Percentiles rank a stretch among this genome's conserved stretches.
Conservation (phyloP, 1,140 invertebrate species). For the Nautilus pompilius region DNA sequence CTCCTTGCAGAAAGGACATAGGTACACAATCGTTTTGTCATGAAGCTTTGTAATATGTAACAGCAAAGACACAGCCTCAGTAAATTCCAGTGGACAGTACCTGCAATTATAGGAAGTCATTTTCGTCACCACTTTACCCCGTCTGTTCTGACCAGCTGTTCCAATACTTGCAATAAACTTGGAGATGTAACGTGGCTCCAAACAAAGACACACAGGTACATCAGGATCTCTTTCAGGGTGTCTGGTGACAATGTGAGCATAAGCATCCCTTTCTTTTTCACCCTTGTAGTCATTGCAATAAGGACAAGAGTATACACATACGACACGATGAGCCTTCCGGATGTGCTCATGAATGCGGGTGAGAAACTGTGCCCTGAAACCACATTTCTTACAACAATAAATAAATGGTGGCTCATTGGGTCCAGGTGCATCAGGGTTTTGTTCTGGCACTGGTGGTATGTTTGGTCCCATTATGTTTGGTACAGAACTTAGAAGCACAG, state of each 20-base stretch:
- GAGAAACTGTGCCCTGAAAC: background rate
- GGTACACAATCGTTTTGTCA: background rate
- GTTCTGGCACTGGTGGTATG: no score
- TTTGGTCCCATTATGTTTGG: no score
- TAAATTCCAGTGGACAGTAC: background rate
- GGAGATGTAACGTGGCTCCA: background rate
- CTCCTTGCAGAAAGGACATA: background rate
- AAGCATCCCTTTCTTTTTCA: background rate
- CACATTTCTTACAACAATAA: conserved; percentile 1
- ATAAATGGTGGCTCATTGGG: background rate
- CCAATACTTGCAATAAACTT: background rate
- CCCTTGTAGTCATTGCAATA: background rate
- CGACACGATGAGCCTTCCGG: background rate
- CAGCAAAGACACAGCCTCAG: background rate
- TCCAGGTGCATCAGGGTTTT: background rate
- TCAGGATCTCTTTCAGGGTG: background rate
- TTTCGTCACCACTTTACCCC: background rate
- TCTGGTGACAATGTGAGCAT: background rate
- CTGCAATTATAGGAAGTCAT: background rate
- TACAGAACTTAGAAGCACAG: background rate
- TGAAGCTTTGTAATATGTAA: background rate
- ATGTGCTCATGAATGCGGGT: background rate
- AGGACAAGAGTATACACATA: background rate
- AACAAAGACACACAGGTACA: background rate
- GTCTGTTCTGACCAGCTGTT: background rate